Percentiles rank a stretch among this genome's conserved stretches.
Conservation (phyloP, 2,113 vertebrate genomes). For the Garra rufa region DNA sequence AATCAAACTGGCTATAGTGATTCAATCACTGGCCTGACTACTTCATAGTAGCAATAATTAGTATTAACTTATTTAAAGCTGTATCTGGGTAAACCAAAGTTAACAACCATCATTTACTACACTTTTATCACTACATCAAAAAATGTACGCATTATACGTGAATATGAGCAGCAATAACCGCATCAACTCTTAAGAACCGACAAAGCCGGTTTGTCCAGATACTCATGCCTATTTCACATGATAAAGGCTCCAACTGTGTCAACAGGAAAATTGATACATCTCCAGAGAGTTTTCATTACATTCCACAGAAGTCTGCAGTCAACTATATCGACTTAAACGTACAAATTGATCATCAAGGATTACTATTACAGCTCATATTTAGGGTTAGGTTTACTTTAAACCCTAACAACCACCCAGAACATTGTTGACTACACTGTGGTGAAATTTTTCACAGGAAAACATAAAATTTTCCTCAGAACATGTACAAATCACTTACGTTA, state of each 20-base stretch:
- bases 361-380: neutral
- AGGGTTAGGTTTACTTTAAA: neutral
- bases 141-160: neutral
- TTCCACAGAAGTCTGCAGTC: neutral
- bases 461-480: no score
- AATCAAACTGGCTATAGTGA: neutral
- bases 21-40: neutral
- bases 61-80: neutral
- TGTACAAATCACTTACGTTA: no score
- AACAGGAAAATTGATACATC: slow-evolving; percentile 24
- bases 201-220: slow-evolving; percentile 55
- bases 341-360: neutral
- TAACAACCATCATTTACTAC: neutral
- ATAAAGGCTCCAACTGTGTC: slow-evolving; percentile 32
- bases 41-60: neutral
- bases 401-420: neutral
- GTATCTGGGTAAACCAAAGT: no score
- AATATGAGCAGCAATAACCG: neutral
- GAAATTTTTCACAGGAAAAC: no score
- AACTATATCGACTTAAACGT: neutral
- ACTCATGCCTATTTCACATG: neutral
- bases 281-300: slow-evolving; percentile 24
- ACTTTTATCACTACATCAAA: neutral
- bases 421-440: neutral
- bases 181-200: slow-evolving; percentile 35